Evolutionary conservation across 1,140 invertebrate species (phyloP).

Genomic region (Asobara japonica): DNA sequence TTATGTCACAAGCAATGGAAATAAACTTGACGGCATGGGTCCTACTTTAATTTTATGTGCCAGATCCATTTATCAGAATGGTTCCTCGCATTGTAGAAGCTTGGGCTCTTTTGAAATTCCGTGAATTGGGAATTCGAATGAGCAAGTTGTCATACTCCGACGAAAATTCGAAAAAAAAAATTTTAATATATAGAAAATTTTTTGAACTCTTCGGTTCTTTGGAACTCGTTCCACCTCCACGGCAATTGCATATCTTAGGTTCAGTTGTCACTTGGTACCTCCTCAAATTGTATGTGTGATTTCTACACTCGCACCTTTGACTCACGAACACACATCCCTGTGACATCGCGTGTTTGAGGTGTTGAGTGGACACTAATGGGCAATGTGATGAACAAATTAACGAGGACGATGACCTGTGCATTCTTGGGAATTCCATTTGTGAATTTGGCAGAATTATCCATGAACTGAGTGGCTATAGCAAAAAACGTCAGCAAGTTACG

Average conservation of each 20-base stretch:
- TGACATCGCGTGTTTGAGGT: background rate
- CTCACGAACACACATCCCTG: background rate
- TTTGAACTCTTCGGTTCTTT: too few relatives aligned
- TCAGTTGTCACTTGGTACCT: too few relatives aligned
- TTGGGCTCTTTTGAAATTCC: too few relatives aligned
- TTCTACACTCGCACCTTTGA: background rate
- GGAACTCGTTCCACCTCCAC: too few relatives aligned
- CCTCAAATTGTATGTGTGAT: background rate
- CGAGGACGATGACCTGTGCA: background rate
- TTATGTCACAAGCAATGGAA: constrained; percentile 9
- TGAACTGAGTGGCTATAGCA: too few relatives aligned
- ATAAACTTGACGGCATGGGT: background rate
- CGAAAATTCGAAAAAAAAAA: too few relatives aligned
- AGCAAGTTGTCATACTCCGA: too few relatives aligned
- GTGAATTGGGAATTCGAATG: too few relatives aligned
- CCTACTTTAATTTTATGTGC: background rate
- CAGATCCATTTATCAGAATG: background rate
- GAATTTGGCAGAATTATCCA: background rate
- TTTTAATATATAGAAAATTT: too few relatives aligned
- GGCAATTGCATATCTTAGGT: too few relatives aligned
- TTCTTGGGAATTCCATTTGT: background rate
- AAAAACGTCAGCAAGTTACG: too few relatives aligned
- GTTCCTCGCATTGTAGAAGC: too few relatives aligned
- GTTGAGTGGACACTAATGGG: background rate
- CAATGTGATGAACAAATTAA: background rate